Conservation (phyloP, 2,797 vertebrate genomes). For the Champsocephalus gunnari region DNA sequence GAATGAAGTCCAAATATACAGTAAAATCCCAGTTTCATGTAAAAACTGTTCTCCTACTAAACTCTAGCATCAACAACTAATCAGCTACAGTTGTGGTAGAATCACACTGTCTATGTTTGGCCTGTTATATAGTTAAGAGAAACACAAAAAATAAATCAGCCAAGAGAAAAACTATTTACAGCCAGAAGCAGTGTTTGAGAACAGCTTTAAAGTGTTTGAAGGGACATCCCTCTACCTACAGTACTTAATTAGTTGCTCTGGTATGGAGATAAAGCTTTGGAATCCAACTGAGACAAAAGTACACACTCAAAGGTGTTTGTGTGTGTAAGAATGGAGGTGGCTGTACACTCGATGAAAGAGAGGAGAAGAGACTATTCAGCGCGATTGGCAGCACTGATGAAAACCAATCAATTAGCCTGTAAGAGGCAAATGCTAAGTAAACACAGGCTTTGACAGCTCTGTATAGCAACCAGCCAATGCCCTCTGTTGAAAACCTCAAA, state of each 20-base stretch:
- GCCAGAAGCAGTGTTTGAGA: background rate
- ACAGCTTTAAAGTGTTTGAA: conserved; percentile 1
- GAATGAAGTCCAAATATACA: background rate
- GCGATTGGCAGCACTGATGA: conserved; percentile 18
- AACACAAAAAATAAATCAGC: conserved; percentile 1
- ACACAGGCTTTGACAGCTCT: conserved; percentile 42
- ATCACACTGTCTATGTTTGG: background rate
- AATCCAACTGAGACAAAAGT: background rate
- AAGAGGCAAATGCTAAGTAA: conserved; percentile 58
- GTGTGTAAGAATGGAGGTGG: conserved; percentile 3
- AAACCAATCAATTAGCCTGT: conserved; percentile 56
- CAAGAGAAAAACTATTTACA: background rate
- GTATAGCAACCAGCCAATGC: conserved; percentile 21
- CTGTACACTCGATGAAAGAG: conserved; percentile 25
- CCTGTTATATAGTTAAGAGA: background rate
- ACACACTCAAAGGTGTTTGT: conserved; percentile 27
- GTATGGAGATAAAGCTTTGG: conserved; percentile 11
- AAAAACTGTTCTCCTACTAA: background rate
- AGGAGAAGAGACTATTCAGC: conserved; percentile 29
- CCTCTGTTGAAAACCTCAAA: background rate
- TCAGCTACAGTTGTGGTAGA: background rate
- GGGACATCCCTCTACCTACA: conserved; percentile 7
- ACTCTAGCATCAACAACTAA: background rate
- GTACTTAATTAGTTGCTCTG: conserved; percentile 22
- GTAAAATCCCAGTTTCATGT: background rate